These are phyloP conservation scores for Ictidomys tridecemlineatus DNA, from an alignment of 2,113 vertebrate genomes.

Conservation along the genomic window DNA sequence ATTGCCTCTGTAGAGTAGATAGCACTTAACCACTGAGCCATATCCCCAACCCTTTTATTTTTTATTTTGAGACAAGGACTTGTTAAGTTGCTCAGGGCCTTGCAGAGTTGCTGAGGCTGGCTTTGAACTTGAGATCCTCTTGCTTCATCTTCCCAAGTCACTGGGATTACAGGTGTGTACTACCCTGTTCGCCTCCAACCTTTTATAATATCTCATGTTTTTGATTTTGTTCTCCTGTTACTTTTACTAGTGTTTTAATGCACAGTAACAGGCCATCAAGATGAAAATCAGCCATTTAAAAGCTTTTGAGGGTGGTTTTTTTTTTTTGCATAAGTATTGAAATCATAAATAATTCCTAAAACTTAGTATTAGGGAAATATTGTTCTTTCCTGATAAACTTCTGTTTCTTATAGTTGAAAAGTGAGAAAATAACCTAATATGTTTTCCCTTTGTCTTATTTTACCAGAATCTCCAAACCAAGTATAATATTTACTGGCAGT, in stretches of 20 bases:
- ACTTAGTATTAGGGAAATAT: background rate
- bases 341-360: background rate
- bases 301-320: background rate
- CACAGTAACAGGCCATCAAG: background rate
- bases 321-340: background rate
- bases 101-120: no score
- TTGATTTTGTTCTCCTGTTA: fast-evolving
- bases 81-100: no score
- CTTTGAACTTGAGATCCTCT: no score
- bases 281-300: background rate
- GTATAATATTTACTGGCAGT: background rate
- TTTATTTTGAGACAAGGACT: no score
- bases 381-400: background rate
- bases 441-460: slow-evolving; percentile 32
- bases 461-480: background rate
- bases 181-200: no score
- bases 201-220: background rate
- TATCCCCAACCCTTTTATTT: no score
- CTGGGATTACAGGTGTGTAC: no score
- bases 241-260: background rate
- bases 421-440: background rate
- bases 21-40: no score
- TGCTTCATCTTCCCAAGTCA: no score
- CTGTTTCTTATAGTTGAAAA: background rate
- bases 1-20: background rate